Evolutionary conservation across 53 echinoderm and acorn worm genomes (phyloP).

Genomic region (Mesocentrotus franciscanus): DNA sequence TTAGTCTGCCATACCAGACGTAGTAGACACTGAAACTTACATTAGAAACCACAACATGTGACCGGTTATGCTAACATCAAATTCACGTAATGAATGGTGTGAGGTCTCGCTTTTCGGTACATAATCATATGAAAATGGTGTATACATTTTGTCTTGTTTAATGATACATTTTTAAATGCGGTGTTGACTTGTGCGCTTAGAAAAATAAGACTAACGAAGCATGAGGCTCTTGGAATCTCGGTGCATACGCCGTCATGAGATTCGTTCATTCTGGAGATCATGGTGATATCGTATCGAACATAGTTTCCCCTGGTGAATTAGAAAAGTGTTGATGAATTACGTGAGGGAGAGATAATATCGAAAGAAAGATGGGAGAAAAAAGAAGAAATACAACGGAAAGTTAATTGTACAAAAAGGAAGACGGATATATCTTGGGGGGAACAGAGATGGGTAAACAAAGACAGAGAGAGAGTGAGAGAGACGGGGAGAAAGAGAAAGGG

Average conservation of each 20-base stretch:
- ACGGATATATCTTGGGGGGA: neutral
- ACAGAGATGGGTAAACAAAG: neutral
- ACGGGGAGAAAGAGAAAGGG: neutral
- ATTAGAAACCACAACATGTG: neutral
- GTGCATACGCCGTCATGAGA: conserved; percentile 16
- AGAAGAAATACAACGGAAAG: neutral
- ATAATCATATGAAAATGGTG: neutral
- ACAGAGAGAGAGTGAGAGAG: neutral
- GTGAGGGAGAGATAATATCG: neutral
- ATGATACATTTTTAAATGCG: neutral
- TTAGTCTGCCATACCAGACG: conserved; percentile 5
- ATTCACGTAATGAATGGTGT: neutral
- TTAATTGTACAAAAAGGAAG: neutral
- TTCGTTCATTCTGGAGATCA: neutral
- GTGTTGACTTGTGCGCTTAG: neutral
- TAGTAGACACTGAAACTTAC: neutral
- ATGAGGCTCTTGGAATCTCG: neutral
- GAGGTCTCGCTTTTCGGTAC: neutral
- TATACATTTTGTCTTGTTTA: neutral
- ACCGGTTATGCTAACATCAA: neutral
- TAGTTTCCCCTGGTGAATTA: neutral
- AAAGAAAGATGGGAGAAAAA: neutral
- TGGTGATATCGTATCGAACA: neutral
- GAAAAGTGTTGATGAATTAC: neutral
- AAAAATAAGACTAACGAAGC: neutral